Evolutionary conservation across 2,113 vertebrate species (phyloP), one percentile per base, ranked within the genome.

Genomic region (Archocentrus centrarchus): DNA sequence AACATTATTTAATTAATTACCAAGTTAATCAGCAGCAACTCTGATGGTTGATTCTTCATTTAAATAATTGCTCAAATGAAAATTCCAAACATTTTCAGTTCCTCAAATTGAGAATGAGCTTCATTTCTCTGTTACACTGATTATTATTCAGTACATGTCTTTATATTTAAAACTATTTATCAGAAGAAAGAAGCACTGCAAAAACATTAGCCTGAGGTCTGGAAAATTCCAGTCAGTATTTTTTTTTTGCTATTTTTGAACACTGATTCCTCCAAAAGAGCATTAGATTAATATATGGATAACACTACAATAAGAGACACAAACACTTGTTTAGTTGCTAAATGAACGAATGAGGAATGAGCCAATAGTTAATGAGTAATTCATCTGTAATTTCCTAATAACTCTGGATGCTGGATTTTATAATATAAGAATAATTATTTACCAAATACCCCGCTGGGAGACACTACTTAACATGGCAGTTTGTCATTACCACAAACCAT

Each of bases 391-490:
- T 73, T 32, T 44, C 41, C 27, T 73, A 73, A 50, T 5, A 73
- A 32, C 13, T 27, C 66, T 27, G 53, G 44, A 73, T 73, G 47
- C 10, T 53, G 11, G 17, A 73, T 32, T 73, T 73, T 14, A 32
- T 32, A n/a, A 37, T 41, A 64, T 53, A 53, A 30, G 32, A 73
- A 53, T 73, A 0, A 53, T 32, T 70, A 32, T 53, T 73, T 73
- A 73, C 66, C 27, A 73, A 73, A 73, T 53, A 73, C 5, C 66
- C 66, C 32, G 24, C 66, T 73, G 66, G 24, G 66, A 73, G 41
- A 73, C 0, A 1, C 44, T 53, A 73, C 44, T 73, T 73, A 53
- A 73, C 66, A 53, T 15, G 7, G 10, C 17, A 73, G 44, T n/a
- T 73, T 11, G 17, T 73, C 20, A 53, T 53, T 73, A 73, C 66